These are phyloP conservation scores for Seriola rivoliana DNA, from an alignment of 2,113 vertebrate genomes.

Conservation along the genomic window DNA sequence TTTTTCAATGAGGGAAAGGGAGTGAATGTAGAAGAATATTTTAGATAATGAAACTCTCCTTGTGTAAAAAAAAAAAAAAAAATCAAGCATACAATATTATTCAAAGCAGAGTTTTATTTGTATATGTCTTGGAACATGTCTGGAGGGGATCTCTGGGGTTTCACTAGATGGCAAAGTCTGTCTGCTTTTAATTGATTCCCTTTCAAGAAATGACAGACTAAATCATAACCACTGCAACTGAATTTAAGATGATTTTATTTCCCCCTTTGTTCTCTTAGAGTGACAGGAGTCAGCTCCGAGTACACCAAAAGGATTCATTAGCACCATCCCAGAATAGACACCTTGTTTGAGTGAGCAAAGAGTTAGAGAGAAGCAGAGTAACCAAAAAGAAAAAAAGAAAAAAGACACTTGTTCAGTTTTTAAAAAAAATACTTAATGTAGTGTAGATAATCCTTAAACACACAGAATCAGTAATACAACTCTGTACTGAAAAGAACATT, in stretches of 20 bases:
- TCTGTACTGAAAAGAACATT: conserved; percentile 26
- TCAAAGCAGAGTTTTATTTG: too few relatives aligned
- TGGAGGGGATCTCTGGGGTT: not conserved
- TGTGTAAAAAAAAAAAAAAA: too few relatives aligned
- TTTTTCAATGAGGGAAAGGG: not conserved
- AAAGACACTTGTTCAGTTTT: not conserved
- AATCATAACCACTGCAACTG: not conserved
- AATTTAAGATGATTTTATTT: not conserved
- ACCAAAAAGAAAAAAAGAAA: not conserved
- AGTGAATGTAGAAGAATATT: too few relatives aligned
- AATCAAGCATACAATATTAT: too few relatives aligned
- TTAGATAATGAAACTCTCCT: too few relatives aligned
- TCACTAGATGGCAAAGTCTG: not conserved
- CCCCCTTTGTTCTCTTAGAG: not conserved
- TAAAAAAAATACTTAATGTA: conserved; percentile 24
- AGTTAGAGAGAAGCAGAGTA: not conserved
- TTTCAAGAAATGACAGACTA: not conserved
- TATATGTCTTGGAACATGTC: too few relatives aligned
- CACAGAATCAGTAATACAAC: conserved; percentile 29
- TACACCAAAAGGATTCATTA: not conserved
- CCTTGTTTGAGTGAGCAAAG: conserved; percentile 12
- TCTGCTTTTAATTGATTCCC: not conserved
- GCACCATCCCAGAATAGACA: not conserved
- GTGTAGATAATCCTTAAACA: conserved; percentile 30
- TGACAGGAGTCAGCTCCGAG: not conserved